A percentile compares a stretch with the other conserved stretches of the same genome.
Conservation (phyloP, 2,888 invertebrate genomes). For the Lagria hirta region DNA sequence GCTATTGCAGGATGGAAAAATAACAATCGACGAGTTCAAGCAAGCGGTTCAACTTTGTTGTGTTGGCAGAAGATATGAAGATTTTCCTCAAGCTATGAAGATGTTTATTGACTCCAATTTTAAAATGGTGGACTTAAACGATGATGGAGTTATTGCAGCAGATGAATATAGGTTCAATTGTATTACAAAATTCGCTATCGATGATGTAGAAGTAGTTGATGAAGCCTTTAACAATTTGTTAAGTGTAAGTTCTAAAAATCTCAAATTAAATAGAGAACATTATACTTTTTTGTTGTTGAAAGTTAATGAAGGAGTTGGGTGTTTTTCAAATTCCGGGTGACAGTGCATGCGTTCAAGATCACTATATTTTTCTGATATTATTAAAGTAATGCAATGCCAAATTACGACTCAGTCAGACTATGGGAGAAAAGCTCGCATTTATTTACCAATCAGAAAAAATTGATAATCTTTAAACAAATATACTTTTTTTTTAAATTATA, state of each 20-base stretch:
- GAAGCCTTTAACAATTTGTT: slow-evolving; percentile 75
- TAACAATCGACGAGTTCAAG: slow-evolving; percentile 80
- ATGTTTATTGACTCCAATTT: slow-evolving; percentile 85
- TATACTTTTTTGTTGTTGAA: too few species aligned
- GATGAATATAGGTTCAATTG: slow-evolving; percentile 84
- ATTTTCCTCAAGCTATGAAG: slow-evolving; percentile 84
- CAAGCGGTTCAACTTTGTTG: slow-evolving; percentile 79
- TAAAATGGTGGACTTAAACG: slow-evolving; percentile 77
- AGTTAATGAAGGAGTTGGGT: too few species aligned
- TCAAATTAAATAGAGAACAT: too few species aligned
- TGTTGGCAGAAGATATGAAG: slow-evolving; percentile 72
- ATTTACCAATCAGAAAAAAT: too few species aligned
- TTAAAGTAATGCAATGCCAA: too few species aligned
- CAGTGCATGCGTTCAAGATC: too few species aligned
- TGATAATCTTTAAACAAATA: too few species aligned
- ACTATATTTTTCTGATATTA: too few species aligned
- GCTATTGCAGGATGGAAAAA: slow-evolving; percentile 72
- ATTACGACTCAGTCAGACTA: too few species aligned
- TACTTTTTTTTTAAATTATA: too few species aligned
- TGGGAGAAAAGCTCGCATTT: too few species aligned
- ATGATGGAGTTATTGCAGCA: slow-evolving; percentile 75
- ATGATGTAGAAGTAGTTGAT: slow-evolving; percentile 73
- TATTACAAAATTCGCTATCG: slow-evolving; percentile 76
- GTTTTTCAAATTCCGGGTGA: too few species aligned
- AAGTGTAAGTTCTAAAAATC: slow-evolving; percentile 62